Evolutionary conservation across 2,888 invertebrate species (phyloP).

Genomic region (Perizoma flavofasciatum): DNA sequence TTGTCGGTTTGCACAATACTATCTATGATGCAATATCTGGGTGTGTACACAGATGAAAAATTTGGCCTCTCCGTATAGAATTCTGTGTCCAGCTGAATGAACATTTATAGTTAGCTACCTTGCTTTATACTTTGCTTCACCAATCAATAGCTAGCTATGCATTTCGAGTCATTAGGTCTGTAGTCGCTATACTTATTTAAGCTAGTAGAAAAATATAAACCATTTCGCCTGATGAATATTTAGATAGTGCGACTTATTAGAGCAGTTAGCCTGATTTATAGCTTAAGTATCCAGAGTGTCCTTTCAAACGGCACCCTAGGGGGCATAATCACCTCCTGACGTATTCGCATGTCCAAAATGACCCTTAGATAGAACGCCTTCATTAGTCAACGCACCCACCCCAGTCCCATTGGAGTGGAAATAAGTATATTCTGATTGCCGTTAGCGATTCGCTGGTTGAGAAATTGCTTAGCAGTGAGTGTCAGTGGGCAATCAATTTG

Average conservation of each 20-base stretch:
- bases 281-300: slow-evolving; percentile 46
- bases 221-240: slow-evolving; percentile 16
- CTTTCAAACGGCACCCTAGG: slow-evolving; percentile 56
- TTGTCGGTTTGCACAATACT: slow-evolving; percentile 61
- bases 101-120: slow-evolving; percentile 8
- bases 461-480: slow-evolving; percentile 22
- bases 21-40: slow-evolving; percentile 55
- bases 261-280: slow-evolving; percentile 71
- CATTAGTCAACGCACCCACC: slow-evolving; percentile 61
- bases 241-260: slow-evolving; percentile 50
- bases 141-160: slow-evolving; percentile 21
- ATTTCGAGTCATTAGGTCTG: not conserved
- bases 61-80: slow-evolving; percentile 41
- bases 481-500: slow-evolving; percentile 20
- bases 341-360: slow-evolving; percentile 48
- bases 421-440: slow-evolving; percentile 28
- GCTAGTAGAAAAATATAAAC: slow-evolving; percentile 26
- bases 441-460: slow-evolving; percentile 24
- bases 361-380: slow-evolving; percentile 53
- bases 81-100: slow-evolving; percentile 13
- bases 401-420: slow-evolving; percentile 37
- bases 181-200: slow-evolving; percentile 1
- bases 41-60: slow-evolving; percentile 67
- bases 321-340: slow-evolving; percentile 59
- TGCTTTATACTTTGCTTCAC: slow-evolving; percentile 7